A percentile compares a stretch with the other conserved stretches of the same genome.
These are phyloP conservation scores for Drosophila nr. fundita DNA, from an alignment of 2,888 invertebrate genomes.

Conservation along the genomic window DNA sequence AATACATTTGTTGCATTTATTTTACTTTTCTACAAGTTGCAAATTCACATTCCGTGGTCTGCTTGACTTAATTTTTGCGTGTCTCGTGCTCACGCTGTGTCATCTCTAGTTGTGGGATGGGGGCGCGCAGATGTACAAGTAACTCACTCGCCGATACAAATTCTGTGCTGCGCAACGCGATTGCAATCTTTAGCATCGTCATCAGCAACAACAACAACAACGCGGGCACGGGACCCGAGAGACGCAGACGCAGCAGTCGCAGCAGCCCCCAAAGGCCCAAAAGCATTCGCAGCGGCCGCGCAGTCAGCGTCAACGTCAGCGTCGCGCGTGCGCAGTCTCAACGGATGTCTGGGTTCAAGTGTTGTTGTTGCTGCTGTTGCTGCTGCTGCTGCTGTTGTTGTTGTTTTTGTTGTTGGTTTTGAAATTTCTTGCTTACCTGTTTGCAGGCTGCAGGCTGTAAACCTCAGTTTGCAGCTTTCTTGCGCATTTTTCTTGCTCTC, in stretches of 20 bases:
- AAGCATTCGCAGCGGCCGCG: slow-evolving; percentile 32
- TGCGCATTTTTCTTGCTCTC: slow-evolving; percentile 57
- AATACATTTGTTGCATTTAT: neutral
- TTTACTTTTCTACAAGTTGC: neutral
- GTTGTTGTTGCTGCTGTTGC: slow-evolving; percentile 44
- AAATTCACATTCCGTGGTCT: neutral
- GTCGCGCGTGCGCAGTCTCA: slow-evolving; percentile 81
- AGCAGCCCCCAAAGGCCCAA: slow-evolving; percentile 46
- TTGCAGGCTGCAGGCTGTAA: slow-evolving; percentile 61
- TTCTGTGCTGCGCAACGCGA: slow-evolving; percentile 77
- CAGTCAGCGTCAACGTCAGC: slow-evolving; percentile 41
- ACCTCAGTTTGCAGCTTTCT: slow-evolving; percentile 67
- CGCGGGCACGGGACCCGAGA: slow-evolving; percentile 68
- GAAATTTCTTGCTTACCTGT: slow-evolving; percentile 71
- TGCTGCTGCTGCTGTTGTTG: slow-evolving; percentile 41
- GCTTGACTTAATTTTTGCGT: neutral
- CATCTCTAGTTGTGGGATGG: slow-evolving; percentile 34
- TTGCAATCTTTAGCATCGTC: slow-evolving; percentile 81
- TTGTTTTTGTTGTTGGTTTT: slow-evolving; percentile 36
- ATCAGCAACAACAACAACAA: slow-evolving; percentile 57
- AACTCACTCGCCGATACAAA: slow-evolving; percentile 74
- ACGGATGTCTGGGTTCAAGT: slow-evolving; percentile 66
- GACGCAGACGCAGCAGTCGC: slow-evolving; percentile 26
- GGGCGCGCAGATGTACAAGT: slow-evolving; percentile 69
- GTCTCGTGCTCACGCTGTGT: slow-evolving; percentile 26